Conservation (phyloP, 2,888 invertebrate genomes). For the Hoplodrina blanda region DNA sequence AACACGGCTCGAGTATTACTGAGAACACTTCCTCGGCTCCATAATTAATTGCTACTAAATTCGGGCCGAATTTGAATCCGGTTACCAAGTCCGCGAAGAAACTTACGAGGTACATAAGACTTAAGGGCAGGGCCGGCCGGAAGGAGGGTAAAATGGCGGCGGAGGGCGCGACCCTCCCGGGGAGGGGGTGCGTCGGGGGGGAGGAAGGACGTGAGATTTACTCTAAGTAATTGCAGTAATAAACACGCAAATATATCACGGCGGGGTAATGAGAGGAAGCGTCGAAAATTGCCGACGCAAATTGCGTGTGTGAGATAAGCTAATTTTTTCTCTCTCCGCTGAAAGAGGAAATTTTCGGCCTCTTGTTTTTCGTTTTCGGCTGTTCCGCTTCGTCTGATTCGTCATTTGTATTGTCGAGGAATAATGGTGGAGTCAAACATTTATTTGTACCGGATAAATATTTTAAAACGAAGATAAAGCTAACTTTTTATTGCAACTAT, state of each 20-base stretch:
- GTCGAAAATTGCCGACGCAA: slow-evolving; percentile 89
- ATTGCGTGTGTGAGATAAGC: slow-evolving; percentile 91
- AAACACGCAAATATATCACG: slow-evolving; percentile 91
- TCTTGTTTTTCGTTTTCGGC: slow-evolving; percentile 62
- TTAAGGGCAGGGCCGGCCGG: slow-evolving; percentile 90
- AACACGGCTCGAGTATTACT: slow-evolving; percentile 82
- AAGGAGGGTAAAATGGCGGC: slow-evolving; percentile 89
- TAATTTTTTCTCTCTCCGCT: slow-evolving; percentile 82
- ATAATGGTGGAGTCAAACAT: slow-evolving; percentile 38
- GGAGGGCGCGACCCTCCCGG: slow-evolving; percentile 88
- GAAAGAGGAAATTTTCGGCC: slow-evolving; percentile 60
- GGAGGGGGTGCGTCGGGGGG: slow-evolving; percentile 74
- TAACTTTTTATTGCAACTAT: neutral
- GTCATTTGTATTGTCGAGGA: slow-evolving; percentile 55
- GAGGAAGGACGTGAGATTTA: slow-evolving; percentile 91
- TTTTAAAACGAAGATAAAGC: neutral
- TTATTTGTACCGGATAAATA: slow-evolving; percentile 19
- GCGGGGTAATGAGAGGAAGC: slow-evolving; percentile 90
- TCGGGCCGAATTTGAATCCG: slow-evolving; percentile 90
- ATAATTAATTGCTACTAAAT: slow-evolving; percentile 91
- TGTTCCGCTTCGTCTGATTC: slow-evolving; percentile 60
- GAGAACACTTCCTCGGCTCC: slow-evolving; percentile 86
- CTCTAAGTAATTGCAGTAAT: slow-evolving; percentile 91
- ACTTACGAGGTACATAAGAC: slow-evolving; percentile 91
- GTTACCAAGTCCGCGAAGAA: slow-evolving; percentile 90